These are phyloP conservation scores for Artibeus lituratus DNA, from an alignment of 2,797 vertebrate species.

Conservation along the genomic window DNA sequence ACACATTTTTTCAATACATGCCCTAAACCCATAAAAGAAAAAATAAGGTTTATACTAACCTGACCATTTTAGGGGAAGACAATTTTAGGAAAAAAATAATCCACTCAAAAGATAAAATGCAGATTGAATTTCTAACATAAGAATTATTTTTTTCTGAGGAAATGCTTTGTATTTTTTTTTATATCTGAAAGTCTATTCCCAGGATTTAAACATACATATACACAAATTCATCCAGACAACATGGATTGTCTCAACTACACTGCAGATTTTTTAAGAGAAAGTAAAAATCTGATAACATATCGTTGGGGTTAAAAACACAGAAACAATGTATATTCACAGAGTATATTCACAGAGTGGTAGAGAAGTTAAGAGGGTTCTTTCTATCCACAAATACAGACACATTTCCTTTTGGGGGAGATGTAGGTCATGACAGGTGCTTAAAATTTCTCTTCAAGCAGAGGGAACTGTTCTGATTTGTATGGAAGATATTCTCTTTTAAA, in stretches of 20 bases:
- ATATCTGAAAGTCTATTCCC: neutral
- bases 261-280: neutral
- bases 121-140: conserved; percentile 22
- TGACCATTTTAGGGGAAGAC: neutral
- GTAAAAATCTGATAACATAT: neutral
- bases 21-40: conserved; percentile 1
- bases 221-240: neutral
- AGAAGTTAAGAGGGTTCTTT: neutral
- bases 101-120: conserved; percentile 1
- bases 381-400: neutral
- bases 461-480: neutral
- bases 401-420: neutral
- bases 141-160: neutral
- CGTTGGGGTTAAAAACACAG: neutral
- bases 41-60: neutral
- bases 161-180: conserved; percentile 14
- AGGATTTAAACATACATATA: neutral
- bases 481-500: neutral
- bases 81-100: neutral
- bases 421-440: neutral
- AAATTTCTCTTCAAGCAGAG: neutral
- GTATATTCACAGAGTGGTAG: neutral
- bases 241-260: neutral
- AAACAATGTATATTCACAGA: neutral
- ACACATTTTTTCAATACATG: neutral